Conservation (phyloP, 2,888 invertebrate genomes). For the Iphiclides podalirius region DNA sequence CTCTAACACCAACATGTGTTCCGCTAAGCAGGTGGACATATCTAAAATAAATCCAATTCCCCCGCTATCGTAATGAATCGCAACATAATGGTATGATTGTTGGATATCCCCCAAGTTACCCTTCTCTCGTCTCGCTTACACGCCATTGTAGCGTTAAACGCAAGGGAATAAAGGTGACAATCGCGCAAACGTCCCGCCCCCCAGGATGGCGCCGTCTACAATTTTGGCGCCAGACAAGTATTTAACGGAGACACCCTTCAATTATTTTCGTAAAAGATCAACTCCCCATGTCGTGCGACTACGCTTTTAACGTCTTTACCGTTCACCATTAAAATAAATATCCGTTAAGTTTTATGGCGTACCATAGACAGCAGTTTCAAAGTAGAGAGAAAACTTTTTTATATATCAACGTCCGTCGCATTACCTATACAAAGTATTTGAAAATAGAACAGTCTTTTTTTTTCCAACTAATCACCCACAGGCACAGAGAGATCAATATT, state of each 20-base stretch:
- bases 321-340: constrained; percentile 11
- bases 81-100: constrained; percentile 21
- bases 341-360: constrained; percentile 1
- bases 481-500: no score
- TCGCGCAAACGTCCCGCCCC: constrained; percentile 10
- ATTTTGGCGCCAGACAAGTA: constrained; percentile 67
- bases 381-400: neutral
- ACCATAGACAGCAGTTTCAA: neutral
- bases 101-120: constrained; percentile 20
- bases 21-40: constrained; percentile 21
- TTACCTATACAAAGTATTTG: neutral
- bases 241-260: constrained; percentile 40
- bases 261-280: constrained; percentile 26
- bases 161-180: constrained; percentile 23
- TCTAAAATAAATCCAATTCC: constrained; percentile 15
- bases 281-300: constrained; percentile 22
- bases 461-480: no score
- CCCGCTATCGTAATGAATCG: constrained; percentile 23
- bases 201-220: constrained; percentile 44
- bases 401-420: neutral
- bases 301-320: constrained; percentile 20
- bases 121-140: neutral
- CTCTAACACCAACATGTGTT: constrained; percentile 4
- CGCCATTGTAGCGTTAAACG: constrained; percentile 25
- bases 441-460: neutral